Conservation (phyloP, 2,113 vertebrate genomes). For the Glareola pratincola region DNA sequence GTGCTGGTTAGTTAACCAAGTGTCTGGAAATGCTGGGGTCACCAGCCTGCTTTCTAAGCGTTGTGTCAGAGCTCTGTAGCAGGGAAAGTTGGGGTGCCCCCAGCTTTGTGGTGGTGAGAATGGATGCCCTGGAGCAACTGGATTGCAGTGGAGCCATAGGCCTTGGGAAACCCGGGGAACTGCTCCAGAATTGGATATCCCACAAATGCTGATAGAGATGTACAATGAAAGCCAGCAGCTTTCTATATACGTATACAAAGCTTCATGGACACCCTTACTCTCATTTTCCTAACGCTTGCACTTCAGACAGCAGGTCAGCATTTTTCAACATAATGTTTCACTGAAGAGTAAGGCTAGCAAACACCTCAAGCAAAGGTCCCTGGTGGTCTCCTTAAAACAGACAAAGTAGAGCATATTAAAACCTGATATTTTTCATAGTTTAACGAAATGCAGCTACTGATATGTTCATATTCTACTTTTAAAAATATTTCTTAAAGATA, state of each 20-base stretch:
- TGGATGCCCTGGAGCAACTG: no score
- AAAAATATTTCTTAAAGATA: not conserved
- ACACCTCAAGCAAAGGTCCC: not conserved
- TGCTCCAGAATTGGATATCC: not conserved
- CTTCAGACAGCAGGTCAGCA: not conserved
- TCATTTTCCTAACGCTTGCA: not conserved
- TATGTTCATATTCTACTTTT: not conserved
- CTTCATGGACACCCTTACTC: not conserved
- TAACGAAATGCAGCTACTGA: not conserved
- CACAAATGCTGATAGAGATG: not conserved
- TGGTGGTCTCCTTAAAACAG: not conserved
- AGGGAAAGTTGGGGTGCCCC: not conserved
- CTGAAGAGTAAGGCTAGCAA: not conserved
- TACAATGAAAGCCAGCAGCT: not conserved
- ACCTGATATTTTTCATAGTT: accelerated
- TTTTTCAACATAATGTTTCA: not conserved
- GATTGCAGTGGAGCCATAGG: not conserved
- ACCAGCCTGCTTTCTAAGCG: not conserved
- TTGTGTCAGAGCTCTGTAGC: not conserved
- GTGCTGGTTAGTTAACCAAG: not conserved
- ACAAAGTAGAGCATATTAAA: not conserved
- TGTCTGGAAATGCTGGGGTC: not conserved
- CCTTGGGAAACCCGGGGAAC: not conserved
- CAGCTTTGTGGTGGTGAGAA: not conserved
- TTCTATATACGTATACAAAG: not conserved